Conservation (phyloP, 2,113 vertebrate genomes). For the Helogale parvula region DNA sequence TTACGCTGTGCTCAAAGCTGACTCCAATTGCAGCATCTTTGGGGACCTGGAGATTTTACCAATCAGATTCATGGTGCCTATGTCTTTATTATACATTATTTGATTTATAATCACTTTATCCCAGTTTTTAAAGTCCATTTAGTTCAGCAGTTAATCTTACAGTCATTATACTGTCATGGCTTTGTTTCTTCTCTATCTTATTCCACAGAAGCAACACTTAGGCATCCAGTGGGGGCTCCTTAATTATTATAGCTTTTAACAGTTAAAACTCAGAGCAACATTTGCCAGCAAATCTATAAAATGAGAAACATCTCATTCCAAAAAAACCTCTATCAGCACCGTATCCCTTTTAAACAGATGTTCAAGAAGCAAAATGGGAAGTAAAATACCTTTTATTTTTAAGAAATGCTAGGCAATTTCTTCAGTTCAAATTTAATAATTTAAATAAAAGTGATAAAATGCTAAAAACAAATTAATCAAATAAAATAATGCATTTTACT, state of each 20-base stretch:
- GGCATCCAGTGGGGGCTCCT: neutral
- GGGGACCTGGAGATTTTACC: neutral
- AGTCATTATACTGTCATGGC: neutral
- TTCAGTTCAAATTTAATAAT: slow-evolving; percentile 34
- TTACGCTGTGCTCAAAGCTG: neutral
- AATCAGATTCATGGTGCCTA: neutral
- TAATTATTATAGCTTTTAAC: neutral
- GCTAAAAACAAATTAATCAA: neutral
- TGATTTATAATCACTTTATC: neutral
- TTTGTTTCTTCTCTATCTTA: neutral
- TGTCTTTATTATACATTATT: neutral
- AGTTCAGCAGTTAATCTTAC: neutral
- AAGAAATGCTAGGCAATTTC: neutral
- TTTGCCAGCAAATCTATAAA: neutral
- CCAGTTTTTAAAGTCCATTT: neutral
- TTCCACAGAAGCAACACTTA: neutral
- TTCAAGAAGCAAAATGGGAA: neutral
- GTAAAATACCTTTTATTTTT: neutral
- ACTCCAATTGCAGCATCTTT: neutral
- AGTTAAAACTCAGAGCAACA: slow-evolving; percentile 1
- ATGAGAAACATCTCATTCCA: neutral
- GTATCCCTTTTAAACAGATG: neutral
- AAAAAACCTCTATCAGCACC: neutral
- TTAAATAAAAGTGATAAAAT: slow-evolving; percentile 24
- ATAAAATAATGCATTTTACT: slow-evolving; percentile 39